Conservation (phyloP, 64 coral and sea anemone species). For the Platygyra sinensis region DNA sequence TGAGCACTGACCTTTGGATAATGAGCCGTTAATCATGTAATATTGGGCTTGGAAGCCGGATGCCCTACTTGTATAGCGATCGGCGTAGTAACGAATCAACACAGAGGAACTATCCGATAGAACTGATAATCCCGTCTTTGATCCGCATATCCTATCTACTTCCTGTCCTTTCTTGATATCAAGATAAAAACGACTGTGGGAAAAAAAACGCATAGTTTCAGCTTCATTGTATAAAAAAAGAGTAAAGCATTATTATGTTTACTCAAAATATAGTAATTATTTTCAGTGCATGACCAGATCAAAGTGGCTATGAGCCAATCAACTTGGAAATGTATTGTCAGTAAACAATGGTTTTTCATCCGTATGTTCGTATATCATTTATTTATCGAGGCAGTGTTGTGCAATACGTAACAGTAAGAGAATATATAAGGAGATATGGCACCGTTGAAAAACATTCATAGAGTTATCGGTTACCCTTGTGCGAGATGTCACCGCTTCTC, state of each 20-base stretch:
- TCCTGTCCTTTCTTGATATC: not conserved
- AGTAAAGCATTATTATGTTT: not conserved
- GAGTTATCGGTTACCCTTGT: no score
- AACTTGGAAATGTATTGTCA: no score
- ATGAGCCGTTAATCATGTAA: not conserved
- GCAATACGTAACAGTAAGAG: no score
- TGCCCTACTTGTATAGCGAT: not conserved
- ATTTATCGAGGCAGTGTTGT: no score
- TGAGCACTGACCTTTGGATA: not conserved
- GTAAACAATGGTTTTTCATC: no score
- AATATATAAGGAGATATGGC: no score
- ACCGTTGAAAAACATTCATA: no score
- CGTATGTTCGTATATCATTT: no score
- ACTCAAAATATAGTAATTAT: not conserved
- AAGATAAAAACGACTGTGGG: not conserved
- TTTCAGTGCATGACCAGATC: no score
- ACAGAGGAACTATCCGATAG: not conserved
- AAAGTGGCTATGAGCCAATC: no score
- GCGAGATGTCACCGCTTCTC: no score
- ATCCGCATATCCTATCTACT: not conserved
- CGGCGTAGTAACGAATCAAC: not conserved
- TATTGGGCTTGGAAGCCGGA: not conserved
- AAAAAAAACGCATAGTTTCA: not conserved
- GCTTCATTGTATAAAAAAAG: not conserved
- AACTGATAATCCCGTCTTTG: not conserved